Evolutionary conservation across 2,888 invertebrate genomes (phyloP).

Genomic region (Eupithecia subfuscata): DNA sequence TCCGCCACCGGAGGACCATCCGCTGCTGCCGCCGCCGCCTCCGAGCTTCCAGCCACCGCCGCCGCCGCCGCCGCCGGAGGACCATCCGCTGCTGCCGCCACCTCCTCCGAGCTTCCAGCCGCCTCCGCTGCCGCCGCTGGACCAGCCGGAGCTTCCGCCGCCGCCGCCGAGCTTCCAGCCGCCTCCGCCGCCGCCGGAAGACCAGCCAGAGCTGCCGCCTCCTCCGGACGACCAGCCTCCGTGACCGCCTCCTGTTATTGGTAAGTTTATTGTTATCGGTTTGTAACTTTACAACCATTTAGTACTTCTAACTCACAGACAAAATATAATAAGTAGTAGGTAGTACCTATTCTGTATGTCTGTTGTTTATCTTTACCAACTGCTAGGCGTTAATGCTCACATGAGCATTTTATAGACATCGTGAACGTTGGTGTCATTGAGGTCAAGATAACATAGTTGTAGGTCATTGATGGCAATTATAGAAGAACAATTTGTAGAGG

Average conservation of each 20-base stretch:
- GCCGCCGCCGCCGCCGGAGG: slow-evolving; percentile 48
- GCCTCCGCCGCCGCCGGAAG: slow-evolving; percentile 48
- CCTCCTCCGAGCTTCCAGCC: slow-evolving; percentile 57
- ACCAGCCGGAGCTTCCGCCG: slow-evolving; percentile 44
- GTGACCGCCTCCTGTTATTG: slow-evolving; percentile 47
- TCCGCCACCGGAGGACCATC: slow-evolving; percentile 46
- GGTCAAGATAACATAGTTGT: slow-evolving; percentile 21
- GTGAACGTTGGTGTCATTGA: slow-evolving; percentile 9
- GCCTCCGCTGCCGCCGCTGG: slow-evolving; percentile 39
- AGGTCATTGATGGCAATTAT: slow-evolving; percentile 10
- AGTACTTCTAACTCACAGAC: not conserved
- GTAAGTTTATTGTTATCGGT: not conserved
- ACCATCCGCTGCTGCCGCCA: slow-evolving; percentile 38
- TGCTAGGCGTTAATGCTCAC: not conserved
- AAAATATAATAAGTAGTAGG: too few species aligned
- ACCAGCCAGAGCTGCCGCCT: slow-evolving; percentile 46
- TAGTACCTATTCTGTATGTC: too few species aligned
- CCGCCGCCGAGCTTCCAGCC: slow-evolving; percentile 60
- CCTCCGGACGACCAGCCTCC: slow-evolving; percentile 55
- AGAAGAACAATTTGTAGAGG: slow-evolving; percentile 17
- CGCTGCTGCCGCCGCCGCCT: slow-evolving; percentile 43
- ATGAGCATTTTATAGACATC: slow-evolving; percentile 7
- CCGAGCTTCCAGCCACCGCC: slow-evolving; percentile 41
- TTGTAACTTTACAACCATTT: not conserved
- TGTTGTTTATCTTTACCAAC: too few species aligned